These are phyloP conservation scores for Hirtodrosophila histrioides DNA, from an alignment of 2,888 invertebrate genomes.

Conservation along the genomic window DNA sequence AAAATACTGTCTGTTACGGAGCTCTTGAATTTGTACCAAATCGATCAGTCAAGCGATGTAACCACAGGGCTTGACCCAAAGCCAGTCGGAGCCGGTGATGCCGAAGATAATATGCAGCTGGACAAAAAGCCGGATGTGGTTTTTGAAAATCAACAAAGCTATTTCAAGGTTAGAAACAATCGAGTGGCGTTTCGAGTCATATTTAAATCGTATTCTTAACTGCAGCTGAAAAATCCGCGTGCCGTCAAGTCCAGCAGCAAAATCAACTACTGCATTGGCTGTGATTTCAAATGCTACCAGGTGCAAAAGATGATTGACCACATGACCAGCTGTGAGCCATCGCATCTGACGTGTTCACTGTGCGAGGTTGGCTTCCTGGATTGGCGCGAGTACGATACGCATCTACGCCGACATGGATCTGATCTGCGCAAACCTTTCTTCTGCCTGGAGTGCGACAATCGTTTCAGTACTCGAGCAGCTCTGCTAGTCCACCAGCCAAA, in stretches of 20 bases:
- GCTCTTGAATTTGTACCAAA: constrained; percentile 76
- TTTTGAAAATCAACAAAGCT: constrained; percentile 81
- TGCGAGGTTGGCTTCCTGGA: constrained; percentile 82
- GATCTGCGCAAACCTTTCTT: constrained; percentile 85
- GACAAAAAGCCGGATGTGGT: constrained; percentile 62
- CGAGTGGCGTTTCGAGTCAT: neutral
- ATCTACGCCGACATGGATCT: constrained; percentile 83
- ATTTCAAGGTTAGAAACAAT: constrained; percentile 71
- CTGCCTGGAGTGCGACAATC: constrained; percentile 85
- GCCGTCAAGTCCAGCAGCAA: constrained; percentile 79
- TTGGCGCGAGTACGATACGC: constrained; percentile 82
- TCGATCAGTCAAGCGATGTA: constrained; percentile 45
- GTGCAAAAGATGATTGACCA: constrained; percentile 83
- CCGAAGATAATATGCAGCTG: constrained; percentile 49
- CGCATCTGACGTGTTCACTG: constrained; percentile 81
- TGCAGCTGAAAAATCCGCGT: constrained; percentile 76
- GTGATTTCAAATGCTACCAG: constrained; percentile 84
- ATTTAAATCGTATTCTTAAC: neutral
- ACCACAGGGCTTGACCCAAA: constrained; percentile 14
- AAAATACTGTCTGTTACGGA: constrained; percentile 81
- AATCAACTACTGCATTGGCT: constrained; percentile 84
- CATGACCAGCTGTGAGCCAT: constrained; percentile 78
- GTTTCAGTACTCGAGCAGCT: constrained; percentile 85
- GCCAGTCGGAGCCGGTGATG: constrained; percentile 11
- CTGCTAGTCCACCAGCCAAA: constrained; percentile 85